Conservation (phyloP, 2,797 vertebrate genomes). For the Coilia nasus region DNA sequence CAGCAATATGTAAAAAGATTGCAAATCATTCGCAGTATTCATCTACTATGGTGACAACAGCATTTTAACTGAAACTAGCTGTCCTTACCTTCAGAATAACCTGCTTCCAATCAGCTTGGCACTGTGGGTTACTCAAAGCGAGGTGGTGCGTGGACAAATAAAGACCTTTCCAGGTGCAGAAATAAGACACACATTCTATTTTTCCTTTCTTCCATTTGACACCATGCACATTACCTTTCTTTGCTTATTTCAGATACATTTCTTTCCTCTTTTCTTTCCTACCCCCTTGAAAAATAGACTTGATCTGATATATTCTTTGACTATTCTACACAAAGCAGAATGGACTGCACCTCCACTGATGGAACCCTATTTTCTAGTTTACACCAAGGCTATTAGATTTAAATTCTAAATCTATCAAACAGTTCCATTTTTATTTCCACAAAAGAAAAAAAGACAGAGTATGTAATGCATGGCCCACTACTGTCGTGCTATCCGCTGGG, state of each 20-base stretch:
- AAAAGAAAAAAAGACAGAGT: conserved; percentile 3
- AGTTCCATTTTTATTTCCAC: background rate
- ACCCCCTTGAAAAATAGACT: background rate
- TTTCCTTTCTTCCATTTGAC: conserved; percentile 25
- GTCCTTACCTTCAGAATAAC: conserved; percentile 30
- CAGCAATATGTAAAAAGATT: background rate
- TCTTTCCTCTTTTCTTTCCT: conserved; percentile 5
- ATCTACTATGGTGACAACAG: background rate
- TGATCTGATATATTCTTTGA: background rate
- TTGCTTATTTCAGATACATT: conserved; percentile 29
- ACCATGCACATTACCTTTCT: background rate
- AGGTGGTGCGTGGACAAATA: conserved; percentile 26
- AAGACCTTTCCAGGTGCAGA: conserved; percentile 31
- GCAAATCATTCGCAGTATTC: background rate
- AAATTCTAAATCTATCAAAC: background rate
- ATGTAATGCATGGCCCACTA: background rate
- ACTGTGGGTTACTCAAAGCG: conserved; percentile 23
- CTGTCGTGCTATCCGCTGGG: background rate
- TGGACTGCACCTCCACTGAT: background rate
- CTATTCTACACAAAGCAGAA: background rate
- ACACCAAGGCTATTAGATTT: conserved; percentile 2
- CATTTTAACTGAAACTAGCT: too few relatives aligned
- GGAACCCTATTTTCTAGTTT: conserved; percentile 2
- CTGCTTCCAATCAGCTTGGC: background rate
- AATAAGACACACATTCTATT: conserved; percentile 39